These are phyloP conservation scores for Axea sp. DNA, from an alignment of 2,888 invertebrate species.

Conservation along the genomic window DNA sequence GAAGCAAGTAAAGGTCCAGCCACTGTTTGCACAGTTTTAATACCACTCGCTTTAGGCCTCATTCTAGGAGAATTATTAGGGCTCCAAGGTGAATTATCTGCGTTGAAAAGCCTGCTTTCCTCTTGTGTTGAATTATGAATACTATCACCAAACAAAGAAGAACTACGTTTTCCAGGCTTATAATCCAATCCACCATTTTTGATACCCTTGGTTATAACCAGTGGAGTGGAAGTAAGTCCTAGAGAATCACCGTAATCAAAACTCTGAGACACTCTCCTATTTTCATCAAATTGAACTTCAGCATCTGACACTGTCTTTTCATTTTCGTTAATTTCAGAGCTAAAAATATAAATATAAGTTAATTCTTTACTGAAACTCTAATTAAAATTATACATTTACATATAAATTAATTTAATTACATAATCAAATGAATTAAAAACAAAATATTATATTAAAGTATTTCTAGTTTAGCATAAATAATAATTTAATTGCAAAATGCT, in stretches of 20 bases:
- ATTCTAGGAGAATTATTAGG: conserved; percentile 72
- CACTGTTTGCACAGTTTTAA: conserved; percentile 74
- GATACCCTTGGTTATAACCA: conserved; percentile 4
- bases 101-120: conserved; percentile 64
- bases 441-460: too few species aligned
- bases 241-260: conserved; percentile 29
- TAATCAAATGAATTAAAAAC: too few species aligned
- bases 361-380: too few species aligned
- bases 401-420: too few species aligned
- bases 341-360: too few species aligned
- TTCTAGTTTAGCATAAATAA: too few species aligned
- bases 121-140: conserved; percentile 60
- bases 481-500: too few species aligned
- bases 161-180: conserved; percentile 40
- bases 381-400: too few species aligned
- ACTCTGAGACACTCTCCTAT: conserved; percentile 13
- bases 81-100: conserved; percentile 72
- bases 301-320: background rate
- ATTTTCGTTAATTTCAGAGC: conserved; percentile 15
- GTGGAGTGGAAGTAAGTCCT: conserved; percentile 50
- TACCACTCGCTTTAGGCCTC: conserved; percentile 65
- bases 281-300: conserved; percentile 24
- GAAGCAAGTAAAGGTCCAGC: conserved; percentile 80
- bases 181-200: conserved; percentile 36
- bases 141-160: conserved; percentile 54